Evolutionary conservation across 2,888 invertebrate genomes (phyloP), one percentile per base, ranked within the genome.

Genomic region (Ichneumoninae sp.): DNA sequence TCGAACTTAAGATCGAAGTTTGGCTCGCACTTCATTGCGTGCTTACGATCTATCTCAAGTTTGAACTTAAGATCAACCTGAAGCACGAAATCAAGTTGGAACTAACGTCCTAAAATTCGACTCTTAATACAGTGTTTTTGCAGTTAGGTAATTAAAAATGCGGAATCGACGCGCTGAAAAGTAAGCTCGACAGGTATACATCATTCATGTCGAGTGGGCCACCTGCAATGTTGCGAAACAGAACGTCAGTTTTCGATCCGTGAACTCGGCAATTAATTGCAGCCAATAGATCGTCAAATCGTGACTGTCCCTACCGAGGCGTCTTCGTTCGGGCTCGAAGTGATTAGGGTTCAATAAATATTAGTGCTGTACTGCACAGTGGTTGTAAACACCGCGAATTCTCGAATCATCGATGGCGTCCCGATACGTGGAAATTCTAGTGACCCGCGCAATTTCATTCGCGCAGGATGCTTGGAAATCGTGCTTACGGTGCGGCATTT

Each of bases 401-500:
- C 16, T 57, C 13, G 57, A 57, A 57, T 57, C 22, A 19, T 57
- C 57, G 26, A 22, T 22, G 22, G 57, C 10, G 26, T 57, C 13
- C 22, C 26, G 57, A 57, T 26, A 57, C 22, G 19, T 8, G 57
- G 7, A 6, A 22, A 65, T 50, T 22, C 57, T 33, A 78, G 26
- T 13, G 8, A 22, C 57, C 65, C 33, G 10, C 70, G 47, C 40
- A 47, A 71, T 77, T 40, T 36, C 44, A 60, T 60, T 52, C 33
- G 26, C n/a, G 16, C 6, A 36, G n/a, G 26, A 81, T 22, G 66
- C 40, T 66, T 66, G 30, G 71, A 16, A 16, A 66, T 57, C 30
- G 73, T 73, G 54, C 54, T 73, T 33, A 80, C 44, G 44, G 22
- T 22, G 68, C 22, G 69, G 63, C 69, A 30, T 50, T 81, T 26